Evolutionary conservation across 92 coral and sea anemone genomes (phyloP).

Genomic region (Epizoanthus ramosus): DNA sequence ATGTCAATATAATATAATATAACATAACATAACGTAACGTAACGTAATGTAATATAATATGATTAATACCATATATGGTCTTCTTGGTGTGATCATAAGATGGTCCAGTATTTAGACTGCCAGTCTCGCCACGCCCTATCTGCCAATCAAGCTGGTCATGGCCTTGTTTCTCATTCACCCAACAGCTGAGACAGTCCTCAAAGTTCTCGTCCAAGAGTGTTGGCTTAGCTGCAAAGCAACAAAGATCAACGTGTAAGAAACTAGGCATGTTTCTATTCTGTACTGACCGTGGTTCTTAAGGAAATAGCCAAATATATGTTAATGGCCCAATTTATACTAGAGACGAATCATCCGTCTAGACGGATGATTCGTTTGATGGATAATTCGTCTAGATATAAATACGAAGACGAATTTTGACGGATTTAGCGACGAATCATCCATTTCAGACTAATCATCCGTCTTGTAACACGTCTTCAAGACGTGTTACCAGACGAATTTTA

Average conservation of each 20-base stretch:
- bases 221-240: constrained; percentile 49
- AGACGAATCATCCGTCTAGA: too few relatives aligned
- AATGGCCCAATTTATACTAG: too few relatives aligned
- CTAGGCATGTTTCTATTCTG: background rate
- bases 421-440: too few relatives aligned
- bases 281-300: background rate
- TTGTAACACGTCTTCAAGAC: too few relatives aligned
- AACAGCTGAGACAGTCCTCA: constrained; percentile 87
- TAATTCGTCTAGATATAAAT: too few relatives aligned
- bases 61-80: constrained; percentile 64
- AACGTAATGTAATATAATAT: too few relatives aligned
- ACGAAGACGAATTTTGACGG: too few relatives aligned
- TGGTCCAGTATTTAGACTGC: constrained; percentile 78
- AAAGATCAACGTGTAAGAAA: background rate
- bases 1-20: constrained; percentile 39
- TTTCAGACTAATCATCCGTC: too few relatives aligned
- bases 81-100: constrained; percentile 83
- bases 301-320: too few relatives aligned
- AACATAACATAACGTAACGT: too few relatives aligned
- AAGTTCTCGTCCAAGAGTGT: constrained; percentile 69
- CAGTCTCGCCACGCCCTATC: constrained; percentile 86
- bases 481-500: too few relatives aligned
- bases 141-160: constrained; percentile 87
- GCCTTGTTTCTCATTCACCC: constrained; percentile 81
- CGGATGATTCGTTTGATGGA: too few relatives aligned